Evolutionary conservation across 2,888 invertebrate genomes (phyloP).

Genomic region (Xestobium rufovillosum): DNA sequence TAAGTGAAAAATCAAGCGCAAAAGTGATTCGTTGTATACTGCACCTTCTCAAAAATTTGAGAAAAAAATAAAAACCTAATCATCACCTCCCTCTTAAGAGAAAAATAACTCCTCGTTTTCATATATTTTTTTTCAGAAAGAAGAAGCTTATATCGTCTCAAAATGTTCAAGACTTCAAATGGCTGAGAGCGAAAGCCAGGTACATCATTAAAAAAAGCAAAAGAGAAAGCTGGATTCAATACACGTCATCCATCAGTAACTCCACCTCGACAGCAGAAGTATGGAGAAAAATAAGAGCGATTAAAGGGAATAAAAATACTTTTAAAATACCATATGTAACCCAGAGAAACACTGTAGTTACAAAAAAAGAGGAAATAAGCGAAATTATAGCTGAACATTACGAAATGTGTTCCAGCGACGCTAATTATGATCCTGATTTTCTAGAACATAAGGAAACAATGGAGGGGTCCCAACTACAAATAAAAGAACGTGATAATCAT

Average conservation of each 20-base stretch:
- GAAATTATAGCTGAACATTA: slow-evolving; percentile 7
- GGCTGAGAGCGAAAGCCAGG: slow-evolving; percentile 16
- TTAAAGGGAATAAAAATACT: slow-evolving; percentile 13
- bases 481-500: slow-evolving; percentile 8
- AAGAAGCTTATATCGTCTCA: too few species aligned
- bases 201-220: slow-evolving; percentile 16
- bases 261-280: slow-evolving; percentile 12
- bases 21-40: too few species aligned
- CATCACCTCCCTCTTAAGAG: too few species aligned
- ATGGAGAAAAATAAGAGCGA: slow-evolving; percentile 14
- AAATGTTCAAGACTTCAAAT: slow-evolving; percentile 18
- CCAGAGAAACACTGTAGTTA: not conserved
- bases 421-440: slow-evolving; percentile 7
- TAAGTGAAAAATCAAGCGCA: too few species aligned
- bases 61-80: too few species aligned
- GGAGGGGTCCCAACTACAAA: slow-evolving; percentile 5
- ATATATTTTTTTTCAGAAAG: too few species aligned
- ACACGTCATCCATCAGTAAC: slow-evolving; percentile 9
- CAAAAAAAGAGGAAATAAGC: slow-evolving; percentile 6
- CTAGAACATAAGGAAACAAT: not conserved
- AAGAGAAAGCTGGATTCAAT: slow-evolving; percentile 16
- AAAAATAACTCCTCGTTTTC: too few species aligned
- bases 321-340: slow-evolving; percentile 6
- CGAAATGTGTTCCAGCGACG: slow-evolving; percentile 8
- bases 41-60: too few species aligned